Percentiles rank a stretch among this genome's conserved stretches.
These are phyloP conservation scores for Lochmaea capreae DNA, from an alignment of 2,888 invertebrate species.

Conservation along the genomic window DNA sequence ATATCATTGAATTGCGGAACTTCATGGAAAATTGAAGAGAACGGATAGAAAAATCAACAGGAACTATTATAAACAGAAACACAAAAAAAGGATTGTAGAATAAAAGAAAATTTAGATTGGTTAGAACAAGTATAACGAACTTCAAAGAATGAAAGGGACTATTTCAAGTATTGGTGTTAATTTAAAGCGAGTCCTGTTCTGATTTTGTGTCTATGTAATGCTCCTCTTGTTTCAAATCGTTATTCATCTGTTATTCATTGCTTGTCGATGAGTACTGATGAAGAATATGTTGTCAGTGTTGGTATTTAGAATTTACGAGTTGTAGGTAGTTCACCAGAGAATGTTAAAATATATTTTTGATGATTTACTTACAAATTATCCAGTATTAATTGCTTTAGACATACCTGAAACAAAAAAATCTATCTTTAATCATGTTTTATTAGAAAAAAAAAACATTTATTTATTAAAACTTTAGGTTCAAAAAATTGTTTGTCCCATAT, in stretches of 20 bases:
- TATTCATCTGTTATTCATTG: slow-evolving; percentile 29
- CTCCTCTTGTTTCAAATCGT: slow-evolving; percentile 13
- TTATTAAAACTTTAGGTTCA: too few relatives aligned
- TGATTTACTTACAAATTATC: background rate
- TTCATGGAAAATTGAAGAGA: too few relatives aligned
- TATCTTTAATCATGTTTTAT: background rate
- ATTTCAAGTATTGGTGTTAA: background rate
- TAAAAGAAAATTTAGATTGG: too few relatives aligned
- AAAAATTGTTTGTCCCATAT: too few relatives aligned
- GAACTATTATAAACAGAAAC: background rate
- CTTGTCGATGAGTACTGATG: slow-evolving; percentile 30
- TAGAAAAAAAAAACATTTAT: too few relatives aligned
- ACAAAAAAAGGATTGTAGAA: background rate
- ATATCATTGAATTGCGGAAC: too few relatives aligned
- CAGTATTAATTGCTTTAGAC: background rate
- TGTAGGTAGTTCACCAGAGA: slow-evolving; percentile 22
- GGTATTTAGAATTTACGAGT: slow-evolving; percentile 20
- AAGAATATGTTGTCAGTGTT: slow-evolving; percentile 21
- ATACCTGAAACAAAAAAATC: background rate
- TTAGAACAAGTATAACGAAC: too few relatives aligned
- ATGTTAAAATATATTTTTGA: slow-evolving; percentile 29
- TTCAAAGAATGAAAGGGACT: too few relatives aligned
- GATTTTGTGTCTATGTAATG: background rate
- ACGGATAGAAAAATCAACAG: background rate
- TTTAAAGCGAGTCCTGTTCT: background rate